These are phyloP conservation scores for Oriolus oriolus DNA, from an alignment of 2,113 vertebrate genomes.

Conservation along the genomic window DNA sequence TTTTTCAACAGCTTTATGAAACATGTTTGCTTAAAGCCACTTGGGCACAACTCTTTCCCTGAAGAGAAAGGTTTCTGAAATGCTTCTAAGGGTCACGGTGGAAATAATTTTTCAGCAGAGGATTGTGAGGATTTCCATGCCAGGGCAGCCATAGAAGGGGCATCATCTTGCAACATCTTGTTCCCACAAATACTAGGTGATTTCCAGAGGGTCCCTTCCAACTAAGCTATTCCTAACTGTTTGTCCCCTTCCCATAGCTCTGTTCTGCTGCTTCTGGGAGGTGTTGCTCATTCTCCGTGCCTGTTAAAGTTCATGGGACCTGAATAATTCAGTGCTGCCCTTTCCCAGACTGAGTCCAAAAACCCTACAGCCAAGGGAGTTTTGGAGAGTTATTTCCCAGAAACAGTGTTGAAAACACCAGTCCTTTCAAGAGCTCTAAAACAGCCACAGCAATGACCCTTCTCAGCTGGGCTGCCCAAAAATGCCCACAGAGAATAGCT, in stretches of 20 bases:
- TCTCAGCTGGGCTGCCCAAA: background rate
- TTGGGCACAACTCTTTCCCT: background rate
- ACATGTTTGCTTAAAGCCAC: background rate
- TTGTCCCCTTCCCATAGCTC: background rate
- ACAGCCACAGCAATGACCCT: background rate
- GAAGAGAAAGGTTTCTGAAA: background rate
- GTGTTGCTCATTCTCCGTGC: fast-evolving
- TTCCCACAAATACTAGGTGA: background rate
- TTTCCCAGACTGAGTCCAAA: background rate
- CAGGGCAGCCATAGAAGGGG: background rate
- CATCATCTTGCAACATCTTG: background rate
- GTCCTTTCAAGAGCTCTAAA: background rate
- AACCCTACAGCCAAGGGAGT: background rate
- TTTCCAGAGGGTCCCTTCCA: background rate
- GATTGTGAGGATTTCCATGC: background rate
- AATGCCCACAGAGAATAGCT: background rate
- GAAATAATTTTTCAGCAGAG: background rate
- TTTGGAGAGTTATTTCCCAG: background rate
- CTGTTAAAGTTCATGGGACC: background rate
- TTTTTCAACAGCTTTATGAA: background rate
- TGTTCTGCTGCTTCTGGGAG: background rate
- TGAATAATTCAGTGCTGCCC: background rate
- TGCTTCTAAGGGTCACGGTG: background rate
- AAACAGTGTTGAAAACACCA: background rate
- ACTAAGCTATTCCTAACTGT: background rate